Evolutionary conservation across 2,113 vertebrate genomes (phyloP).

Genomic region (Pristiophorus japonicus): DNA sequence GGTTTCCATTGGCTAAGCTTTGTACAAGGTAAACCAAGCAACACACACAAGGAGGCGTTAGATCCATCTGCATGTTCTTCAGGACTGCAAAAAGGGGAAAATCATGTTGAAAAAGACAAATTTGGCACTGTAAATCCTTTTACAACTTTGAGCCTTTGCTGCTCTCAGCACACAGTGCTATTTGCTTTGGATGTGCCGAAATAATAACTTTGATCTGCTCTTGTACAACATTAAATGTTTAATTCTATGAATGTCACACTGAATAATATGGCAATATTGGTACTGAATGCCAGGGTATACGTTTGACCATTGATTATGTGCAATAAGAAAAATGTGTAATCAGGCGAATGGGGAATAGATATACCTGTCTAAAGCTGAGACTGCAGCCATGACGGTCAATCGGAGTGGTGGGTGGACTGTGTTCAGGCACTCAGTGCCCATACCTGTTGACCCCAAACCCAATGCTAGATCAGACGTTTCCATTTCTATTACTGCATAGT

Average conservation of each 20-base stretch:
- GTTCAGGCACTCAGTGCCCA: neutral
- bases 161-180: neutral
- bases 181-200: neutral
- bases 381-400: neutral
- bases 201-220: neutral
- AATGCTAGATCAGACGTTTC: too few species aligned
- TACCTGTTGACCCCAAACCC: neutral
- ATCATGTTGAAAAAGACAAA: neutral
- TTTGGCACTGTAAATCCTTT: neutral
- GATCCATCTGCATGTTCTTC: neutral
- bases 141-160: neutral
- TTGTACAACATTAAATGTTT: neutral
- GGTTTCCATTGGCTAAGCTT: neutral
- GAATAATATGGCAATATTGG: neutral
- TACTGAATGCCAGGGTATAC: neutral
- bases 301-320: neutral
- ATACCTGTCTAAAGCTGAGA: too few species aligned
- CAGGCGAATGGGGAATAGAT: neutral
- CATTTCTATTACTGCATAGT: too few species aligned
- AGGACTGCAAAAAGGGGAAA: neutral
- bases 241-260: neutral
- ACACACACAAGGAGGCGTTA: neutral
- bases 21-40: neutral
- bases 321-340: neutral
- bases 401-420: neutral